A percentile compares a stretch with the other conserved stretches of the same genome.
These are phyloP conservation scores for Leptestheria dahalacensis DNA, from an alignment of 1,140 invertebrate genomes.

Conservation along the genomic window DNA sequence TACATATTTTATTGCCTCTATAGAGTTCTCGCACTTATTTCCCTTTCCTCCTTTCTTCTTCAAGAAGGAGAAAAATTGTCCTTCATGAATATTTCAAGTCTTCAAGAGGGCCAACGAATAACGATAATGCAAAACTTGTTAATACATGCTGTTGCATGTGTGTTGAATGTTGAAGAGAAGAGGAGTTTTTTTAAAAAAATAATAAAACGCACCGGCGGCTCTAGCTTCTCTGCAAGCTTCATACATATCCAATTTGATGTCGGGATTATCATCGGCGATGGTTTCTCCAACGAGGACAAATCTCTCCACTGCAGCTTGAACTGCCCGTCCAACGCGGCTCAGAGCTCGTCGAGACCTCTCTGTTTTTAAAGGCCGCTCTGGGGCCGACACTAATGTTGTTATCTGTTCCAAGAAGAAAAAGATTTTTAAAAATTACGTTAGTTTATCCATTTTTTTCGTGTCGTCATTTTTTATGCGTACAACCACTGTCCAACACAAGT, in stretches of 20 bases:
- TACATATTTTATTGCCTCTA: too few species aligned
- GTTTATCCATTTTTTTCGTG: too few species aligned
- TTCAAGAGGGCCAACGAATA: neutral
- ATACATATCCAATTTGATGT: conserved; percentile 93
- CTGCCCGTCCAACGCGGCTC: conserved; percentile 81
- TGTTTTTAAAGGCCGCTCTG: conserved; percentile 13
- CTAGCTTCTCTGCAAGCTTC: conserved; percentile 92
- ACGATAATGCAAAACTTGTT: too few species aligned
- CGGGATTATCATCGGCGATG: conserved; percentile 93
- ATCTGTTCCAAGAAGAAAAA: conserved; percentile 49
- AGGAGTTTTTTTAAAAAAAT: too few species aligned
- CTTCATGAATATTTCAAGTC: too few species aligned
- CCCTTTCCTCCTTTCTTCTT: too few species aligned
- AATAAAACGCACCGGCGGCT: conserved; percentile 56
- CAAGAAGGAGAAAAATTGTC: too few species aligned
- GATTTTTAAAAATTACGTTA: too few species aligned
- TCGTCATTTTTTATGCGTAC: too few species aligned
- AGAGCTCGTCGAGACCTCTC: conserved; percentile 52
- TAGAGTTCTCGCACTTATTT: too few species aligned
- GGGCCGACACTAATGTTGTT: conserved; percentile 57
- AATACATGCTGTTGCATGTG: too few species aligned
- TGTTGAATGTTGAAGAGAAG: neutral
- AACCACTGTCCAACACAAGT: too few species aligned
- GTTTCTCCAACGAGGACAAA: conserved; percentile 91
- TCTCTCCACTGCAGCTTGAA: conserved; percentile 88